These are phyloP conservation scores for Streptopelia turtur DNA, from an alignment of 2,797 vertebrate species.

Conservation along the genomic window DNA sequence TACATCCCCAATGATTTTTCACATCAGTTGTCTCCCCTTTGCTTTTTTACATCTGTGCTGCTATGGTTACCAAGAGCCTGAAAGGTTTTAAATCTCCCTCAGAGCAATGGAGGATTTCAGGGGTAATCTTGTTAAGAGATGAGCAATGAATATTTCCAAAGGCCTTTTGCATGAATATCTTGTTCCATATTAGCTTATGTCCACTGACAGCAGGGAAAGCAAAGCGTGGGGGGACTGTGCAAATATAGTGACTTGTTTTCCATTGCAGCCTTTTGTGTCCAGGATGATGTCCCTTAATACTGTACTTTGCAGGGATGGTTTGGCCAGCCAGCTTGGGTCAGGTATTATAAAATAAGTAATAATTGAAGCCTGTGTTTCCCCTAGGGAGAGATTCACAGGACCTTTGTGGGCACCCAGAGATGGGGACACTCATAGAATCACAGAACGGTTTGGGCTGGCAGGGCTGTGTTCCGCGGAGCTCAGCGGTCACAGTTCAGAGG, in stretches of 20 bases:
- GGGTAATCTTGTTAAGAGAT: slow-evolving; percentile 70
- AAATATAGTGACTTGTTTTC: neutral
- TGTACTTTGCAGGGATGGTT: neutral
- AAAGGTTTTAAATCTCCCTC: slow-evolving; percentile 57
- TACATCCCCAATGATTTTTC: slow-evolving; percentile 7
- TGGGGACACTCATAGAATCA: neutral
- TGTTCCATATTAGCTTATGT: neutral
- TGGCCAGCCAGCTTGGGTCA: neutral
- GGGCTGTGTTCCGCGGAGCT: fast-evolving
- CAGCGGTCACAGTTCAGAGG: neutral
- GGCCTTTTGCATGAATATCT: slow-evolving; percentile 62
- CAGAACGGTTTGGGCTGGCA: too few relatives aligned
- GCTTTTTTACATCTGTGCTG: slow-evolving; percentile 59
- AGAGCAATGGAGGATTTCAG: slow-evolving; percentile 61
- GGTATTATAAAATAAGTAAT: neutral
- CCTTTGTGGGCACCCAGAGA: neutral
- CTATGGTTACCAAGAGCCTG: slow-evolving; percentile 64
- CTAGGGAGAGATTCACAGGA: neutral
- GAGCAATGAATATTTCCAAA: slow-evolving; percentile 71
- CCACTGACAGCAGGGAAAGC: slow-evolving; percentile 5
- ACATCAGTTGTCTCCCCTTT: slow-evolving; percentile 50
- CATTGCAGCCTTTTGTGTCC: neutral
- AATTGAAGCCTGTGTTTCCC: neutral
- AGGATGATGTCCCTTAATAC: neutral
- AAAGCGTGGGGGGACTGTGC: neutral